Percentiles rank a stretch among this genome's conserved stretches.
Conservation (phyloP, 2,888 invertebrate species). For the Macrosiphum euphorbiae region DNA sequence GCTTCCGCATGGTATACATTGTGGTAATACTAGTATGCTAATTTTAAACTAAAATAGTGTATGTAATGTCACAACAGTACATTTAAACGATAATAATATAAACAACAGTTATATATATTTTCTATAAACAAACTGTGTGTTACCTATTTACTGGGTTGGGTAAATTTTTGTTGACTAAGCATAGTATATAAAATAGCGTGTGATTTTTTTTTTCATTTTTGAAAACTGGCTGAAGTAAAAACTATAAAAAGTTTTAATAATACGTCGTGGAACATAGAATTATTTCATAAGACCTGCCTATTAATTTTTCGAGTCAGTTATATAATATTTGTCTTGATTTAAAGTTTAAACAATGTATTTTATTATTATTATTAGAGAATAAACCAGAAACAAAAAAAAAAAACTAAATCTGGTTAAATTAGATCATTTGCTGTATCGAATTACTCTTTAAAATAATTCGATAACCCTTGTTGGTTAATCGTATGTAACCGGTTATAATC, state of each 20-base stretch:
- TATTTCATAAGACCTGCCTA: background rate
- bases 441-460: background rate
- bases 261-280: background rate
- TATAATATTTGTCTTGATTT: background rate
- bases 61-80: constrained; percentile 48
- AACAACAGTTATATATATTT: constrained; percentile 18
- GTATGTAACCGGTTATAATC: constrained; percentile 4
- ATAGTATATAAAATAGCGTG: background rate
- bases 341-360: constrained; percentile 5
- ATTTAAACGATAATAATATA: constrained; percentile 29
- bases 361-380: background rate
- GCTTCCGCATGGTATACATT: constrained; percentile 49
- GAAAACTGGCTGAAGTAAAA: background rate
- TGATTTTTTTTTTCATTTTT: background rate
- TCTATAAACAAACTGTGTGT: background rate
- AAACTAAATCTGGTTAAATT: background rate
- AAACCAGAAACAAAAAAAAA: background rate
- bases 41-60: constrained; percentile 31
- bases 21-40: constrained; percentile 50
- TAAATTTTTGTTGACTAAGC: constrained; percentile 10
- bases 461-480: background rate
- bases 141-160: constrained; percentile 11
- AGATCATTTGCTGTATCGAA: background rate
- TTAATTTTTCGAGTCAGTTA: background rate
- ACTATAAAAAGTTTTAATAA: background rate